A percentile compares a stretch with the other conserved stretches of the same genome.
Conservation (phyloP, 1,140 invertebrate genomes). For the Lucilia sericata region DNA sequence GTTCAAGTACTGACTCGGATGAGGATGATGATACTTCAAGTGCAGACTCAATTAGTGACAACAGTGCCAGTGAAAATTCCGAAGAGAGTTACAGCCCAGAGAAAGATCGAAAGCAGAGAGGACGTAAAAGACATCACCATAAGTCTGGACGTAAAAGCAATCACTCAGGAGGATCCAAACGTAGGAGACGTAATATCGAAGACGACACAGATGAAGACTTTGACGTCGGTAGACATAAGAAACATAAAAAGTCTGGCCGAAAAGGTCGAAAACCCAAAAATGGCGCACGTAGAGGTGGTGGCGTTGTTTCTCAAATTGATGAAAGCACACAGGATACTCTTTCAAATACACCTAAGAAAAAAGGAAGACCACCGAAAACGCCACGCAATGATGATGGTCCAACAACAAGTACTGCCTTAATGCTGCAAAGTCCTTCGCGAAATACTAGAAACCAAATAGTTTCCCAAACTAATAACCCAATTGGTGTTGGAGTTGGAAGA, state of each 20-base stretch:
- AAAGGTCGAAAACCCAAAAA: constrained; percentile 30
- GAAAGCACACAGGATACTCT: constrained; percentile 64
- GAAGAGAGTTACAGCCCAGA: constrained; percentile 68
- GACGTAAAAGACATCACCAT: constrained; percentile 21
- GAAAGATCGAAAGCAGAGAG: constrained; percentile 50
- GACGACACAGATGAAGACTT: constrained; percentile 45
- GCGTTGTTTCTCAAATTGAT: constrained; percentile 53
- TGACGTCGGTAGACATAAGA: constrained; percentile 29
- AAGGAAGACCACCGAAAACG: constrained; percentile 51
- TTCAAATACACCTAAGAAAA: constrained; percentile 54
- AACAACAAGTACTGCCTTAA: constrained; percentile 48
- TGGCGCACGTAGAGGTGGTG: background rate
- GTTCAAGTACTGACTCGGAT: constrained; percentile 45
- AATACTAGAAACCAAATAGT: constrained; percentile 57
- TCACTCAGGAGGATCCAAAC: background rate
- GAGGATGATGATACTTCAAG: constrained; percentile 45
- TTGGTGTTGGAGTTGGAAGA: constrained; percentile 40
- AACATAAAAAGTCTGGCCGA: constrained; percentile 26
- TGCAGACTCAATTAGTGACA: constrained; percentile 50
- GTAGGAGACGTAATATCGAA: constrained; percentile 19
- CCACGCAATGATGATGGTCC: background rate
- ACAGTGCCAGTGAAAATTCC: constrained; percentile 59
- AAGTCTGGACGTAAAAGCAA: constrained; percentile 32
- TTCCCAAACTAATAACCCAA: constrained; percentile 26
- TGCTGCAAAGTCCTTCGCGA: constrained; percentile 56